Conservation (phyloP, 2,888 invertebrate genomes). For the Eudemis profundana region DNA sequence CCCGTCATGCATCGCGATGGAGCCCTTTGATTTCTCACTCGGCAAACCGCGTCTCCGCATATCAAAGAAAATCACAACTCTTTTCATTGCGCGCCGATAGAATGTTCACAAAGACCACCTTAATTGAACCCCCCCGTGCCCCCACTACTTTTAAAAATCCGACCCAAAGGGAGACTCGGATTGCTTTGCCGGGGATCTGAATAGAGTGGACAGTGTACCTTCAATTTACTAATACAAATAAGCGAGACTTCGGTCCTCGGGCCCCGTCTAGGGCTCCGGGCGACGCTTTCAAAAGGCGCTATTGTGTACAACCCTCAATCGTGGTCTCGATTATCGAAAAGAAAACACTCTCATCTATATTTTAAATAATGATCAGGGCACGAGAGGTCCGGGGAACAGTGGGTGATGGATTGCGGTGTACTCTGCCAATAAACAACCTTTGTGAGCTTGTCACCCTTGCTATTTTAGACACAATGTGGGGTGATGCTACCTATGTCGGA, state of each 20-base stretch:
- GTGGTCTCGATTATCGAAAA: slow-evolving; percentile 83
- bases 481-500: slow-evolving; percentile 39
- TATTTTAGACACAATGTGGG: slow-evolving; percentile 49
- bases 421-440: slow-evolving; percentile 72
- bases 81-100: slow-evolving; percentile 84
- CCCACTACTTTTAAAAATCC: slow-evolving; percentile 66
- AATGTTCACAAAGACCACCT: slow-evolving; percentile 78
- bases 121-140: slow-evolving; percentile 78
- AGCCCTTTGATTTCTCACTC: slow-evolving; percentile 84
- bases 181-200: slow-evolving; percentile 60
- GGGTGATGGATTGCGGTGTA: slow-evolving; percentile 78
- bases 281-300: slow-evolving; percentile 74
- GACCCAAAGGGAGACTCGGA: slow-evolving; percentile 54
- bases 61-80: slow-evolving; percentile 85
- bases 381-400: slow-evolving; percentile 69
- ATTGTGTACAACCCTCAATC: slow-evolving; percentile 82
- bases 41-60: slow-evolving; percentile 83
- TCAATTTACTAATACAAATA: slow-evolving; percentile 85
- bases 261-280: slow-evolving; percentile 66
- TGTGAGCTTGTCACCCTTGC: slow-evolving; percentile 68
- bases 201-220: slow-evolving; percentile 76
- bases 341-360: slow-evolving; percentile 85
- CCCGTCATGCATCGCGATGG: slow-evolving; percentile 81
- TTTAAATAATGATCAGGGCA: slow-evolving; percentile 84
- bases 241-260: slow-evolving; percentile 64